Base-by-base conservation (phyloP, 2,888 invertebrate genomes). In the Polydesmus complanatus region DNA sequence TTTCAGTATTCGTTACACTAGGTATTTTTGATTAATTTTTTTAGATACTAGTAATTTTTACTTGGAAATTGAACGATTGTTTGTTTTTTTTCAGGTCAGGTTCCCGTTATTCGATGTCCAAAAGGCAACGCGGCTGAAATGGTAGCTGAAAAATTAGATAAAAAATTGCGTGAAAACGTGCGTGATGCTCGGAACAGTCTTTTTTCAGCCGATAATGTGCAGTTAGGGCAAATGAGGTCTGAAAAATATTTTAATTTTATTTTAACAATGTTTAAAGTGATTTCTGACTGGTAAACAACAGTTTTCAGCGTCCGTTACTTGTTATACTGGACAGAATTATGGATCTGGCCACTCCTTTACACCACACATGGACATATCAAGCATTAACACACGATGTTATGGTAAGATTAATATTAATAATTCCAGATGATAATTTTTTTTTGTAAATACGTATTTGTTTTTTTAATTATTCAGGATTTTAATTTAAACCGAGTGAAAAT, bases 341-440 rank as follows among this genome's bases (percentile, higher is more conserved):
- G 65, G 97, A 97, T 74, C 84, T 99, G 82, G 95, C 96, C 1
- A 98, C 97, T 51, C 95, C 95, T 25, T 77, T 99, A 63, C 97
- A 97, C 78, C 98, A 99, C 74, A 96, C 98, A 0, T 99, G 98
- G 98, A 98, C 97, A 0, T 99, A 99, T 74, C 98, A 99, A 75
- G 97, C 98, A 1, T 76, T 99, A 60, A 86, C 92, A 25, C 97
- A 98, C 74, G 98, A 99, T 79, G 88, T 97, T 2, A 75, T 98
- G 61, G 74, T 73, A 60, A 60, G 68, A 62, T 54, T 22, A 27
- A 25, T 3, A 19, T 27, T 5, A 22, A 22, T 1, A 22, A 11
- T 23, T 18, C 26, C 8, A n/a, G 27, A 27, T 55, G 48, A 26
- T 8, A n/a, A n/a, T n/a, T n/a, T n/a, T 19, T 11, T 25, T 11